A percentile compares a stretch with the other conserved stretches of the same genome.
phyloP scores from a whole-genome alignment of 1,140 invertebrate species.

The Drosophila burlai region DNA sequence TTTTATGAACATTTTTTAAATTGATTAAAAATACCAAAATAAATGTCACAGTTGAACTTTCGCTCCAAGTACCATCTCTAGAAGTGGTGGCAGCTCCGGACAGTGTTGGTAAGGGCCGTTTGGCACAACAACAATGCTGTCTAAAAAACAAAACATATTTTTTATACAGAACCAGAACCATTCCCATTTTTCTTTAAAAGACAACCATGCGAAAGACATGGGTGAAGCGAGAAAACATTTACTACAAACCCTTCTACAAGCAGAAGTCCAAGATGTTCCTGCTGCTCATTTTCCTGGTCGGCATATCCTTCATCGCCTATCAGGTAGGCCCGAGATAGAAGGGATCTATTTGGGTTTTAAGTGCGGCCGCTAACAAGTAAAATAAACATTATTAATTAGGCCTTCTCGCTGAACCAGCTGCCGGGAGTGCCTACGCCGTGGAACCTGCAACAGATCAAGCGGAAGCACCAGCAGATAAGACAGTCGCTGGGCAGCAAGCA shows the following conservation, averaged over 20 bases:
- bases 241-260: conserved; percentile 85
- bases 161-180: conserved; percentile 18
- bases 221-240: conserved; percentile 83
- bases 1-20: too few relatives aligned
- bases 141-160: conserved; percentile 50
- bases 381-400: conserved; percentile 51
- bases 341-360: background rate
- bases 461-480: conserved; percentile 74
- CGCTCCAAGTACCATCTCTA: background rate
- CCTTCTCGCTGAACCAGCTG: conserved; percentile 81
- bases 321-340: conserved; percentile 51
- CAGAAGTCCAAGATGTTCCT: conserved; percentile 81
- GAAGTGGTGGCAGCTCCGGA: conserved; percentile 1
- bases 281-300: conserved; percentile 76
- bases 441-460: conserved; percentile 70
- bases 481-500: conserved; percentile 72
- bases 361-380: conserved; percentile 14
- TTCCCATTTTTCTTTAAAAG: conserved; percentile 2
- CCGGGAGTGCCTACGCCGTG: conserved; percentile 68
- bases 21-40: background rate
- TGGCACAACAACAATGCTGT: conserved; percentile 48
- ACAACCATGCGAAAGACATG: conserved; percentile 81
- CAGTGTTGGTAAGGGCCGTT: conserved; percentile 18
- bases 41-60: too few relatives aligned
- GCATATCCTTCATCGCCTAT: conserved; percentile 81